Percentiles rank a stretch among this genome's conserved stretches.
phyloP scores from a whole-genome alignment of 2,888 invertebrate species.

The Catotricha subobsoleta region DNA sequence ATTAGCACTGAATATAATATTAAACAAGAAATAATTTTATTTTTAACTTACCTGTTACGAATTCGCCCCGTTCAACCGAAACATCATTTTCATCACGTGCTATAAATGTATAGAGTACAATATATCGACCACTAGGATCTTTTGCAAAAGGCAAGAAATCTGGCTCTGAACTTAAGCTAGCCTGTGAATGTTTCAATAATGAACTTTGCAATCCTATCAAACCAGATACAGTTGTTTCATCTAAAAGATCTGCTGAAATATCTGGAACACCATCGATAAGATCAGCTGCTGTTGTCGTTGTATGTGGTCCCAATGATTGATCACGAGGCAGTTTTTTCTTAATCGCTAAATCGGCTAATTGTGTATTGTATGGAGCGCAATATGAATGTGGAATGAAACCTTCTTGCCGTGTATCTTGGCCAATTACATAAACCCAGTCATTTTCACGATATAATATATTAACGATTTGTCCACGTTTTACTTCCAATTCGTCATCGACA shows the following conservation, averaged over 20 bases:
- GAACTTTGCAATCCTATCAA: conserved; percentile 14
- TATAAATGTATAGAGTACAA: conserved; percentile 83
- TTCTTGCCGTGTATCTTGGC: conserved; percentile 72
- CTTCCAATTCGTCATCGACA: conserved; percentile 84
- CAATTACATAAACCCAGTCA: conserved; percentile 94
- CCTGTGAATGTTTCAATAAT: conserved; percentile 27
- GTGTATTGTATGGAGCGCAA: conserved; percentile 65
- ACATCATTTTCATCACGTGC: conserved; percentile 89
- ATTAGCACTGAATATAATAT: background rate
- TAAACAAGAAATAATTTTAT: background rate
- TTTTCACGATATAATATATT: conserved; percentile 87
- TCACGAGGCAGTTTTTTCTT: conserved; percentile 77
- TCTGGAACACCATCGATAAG: conserved; percentile 21
- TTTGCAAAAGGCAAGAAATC: conserved; percentile 54
- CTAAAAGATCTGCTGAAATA: conserved; percentile 12
- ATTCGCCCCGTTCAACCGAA: conserved; percentile 81
- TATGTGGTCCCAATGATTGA: conserved; percentile 12
- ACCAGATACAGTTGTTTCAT: conserved; percentile 12
- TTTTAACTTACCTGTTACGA: conserved; percentile 52
- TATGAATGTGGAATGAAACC: conserved; percentile 92
- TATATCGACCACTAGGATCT: conserved; percentile 77
- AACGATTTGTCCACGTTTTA: conserved; percentile 80
- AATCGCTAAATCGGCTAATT: conserved; percentile 60
- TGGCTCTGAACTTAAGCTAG: conserved; percentile 33
- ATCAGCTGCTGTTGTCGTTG: conserved; percentile 35